Base-by-base conservation (phyloP, 2,888 invertebrate species). In the Eueremaeus valkanovi region DNA sequence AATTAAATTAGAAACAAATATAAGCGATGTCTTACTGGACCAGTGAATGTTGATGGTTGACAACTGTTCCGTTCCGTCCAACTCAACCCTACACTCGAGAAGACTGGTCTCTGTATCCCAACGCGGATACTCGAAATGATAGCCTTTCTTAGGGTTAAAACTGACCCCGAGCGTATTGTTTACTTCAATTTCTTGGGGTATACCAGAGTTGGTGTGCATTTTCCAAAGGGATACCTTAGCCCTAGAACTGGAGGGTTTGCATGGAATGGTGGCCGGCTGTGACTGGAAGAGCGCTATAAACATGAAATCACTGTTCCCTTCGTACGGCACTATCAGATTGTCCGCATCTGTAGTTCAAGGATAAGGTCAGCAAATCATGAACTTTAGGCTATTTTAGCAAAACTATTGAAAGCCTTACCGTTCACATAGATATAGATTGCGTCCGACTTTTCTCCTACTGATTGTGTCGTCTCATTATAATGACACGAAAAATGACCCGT, bases 81-180 rank as follows among this genome's bases (percentile, higher is more conserved):
- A 74, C n/a, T 76, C 74, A 24, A 78, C 79, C 8, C n/a, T 16
- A 61, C 80, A 80, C 51, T 78, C 33, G 33, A 77, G 55, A 16
- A 78, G 78, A 73, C 49, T 42, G 27, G 78, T 78, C 66, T 77
- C 75, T 68, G 78, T 77, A 61, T 78, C 78, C 63, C 75, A 77
- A 29, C 76, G 77, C 24, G 80, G 78, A 72, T 78, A 49, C 24
- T 75, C 75, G 51, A 75, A 75, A 29, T 75, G 63, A 55, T 51
- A 75, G 13, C 75, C 75, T 58, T 75, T 75, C 18, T 72, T 72
- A 29, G 49, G 72, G 36, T 75, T 51, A 29, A 33, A 75, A 21
- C 72, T 61, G 8, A 75, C 55, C 0, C 75, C 75, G 1, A 75
- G 24, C 29, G 75, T 72, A 40, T 55, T 33, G 29, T 75, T 75